Evolutionary conservation across 2,113 vertebrate species (phyloP), one percentile per base, ranked within the genome.

Genomic region (Barnardius zonarius): DNA sequence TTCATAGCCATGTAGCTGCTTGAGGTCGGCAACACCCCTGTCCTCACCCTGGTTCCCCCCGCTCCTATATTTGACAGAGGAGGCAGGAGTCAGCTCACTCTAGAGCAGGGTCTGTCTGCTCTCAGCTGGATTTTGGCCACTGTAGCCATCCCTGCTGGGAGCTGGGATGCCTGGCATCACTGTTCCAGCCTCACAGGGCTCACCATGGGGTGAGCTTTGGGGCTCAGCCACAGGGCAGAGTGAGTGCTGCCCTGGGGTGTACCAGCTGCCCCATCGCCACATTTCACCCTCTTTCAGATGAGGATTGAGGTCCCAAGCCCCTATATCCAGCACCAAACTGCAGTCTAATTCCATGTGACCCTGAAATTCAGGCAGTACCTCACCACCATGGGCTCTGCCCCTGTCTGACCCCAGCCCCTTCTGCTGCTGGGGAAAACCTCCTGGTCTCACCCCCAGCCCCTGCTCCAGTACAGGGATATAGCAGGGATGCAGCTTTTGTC

Each of bases 1-100:
- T 55, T 35, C 0, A 1, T 6, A 24, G 30, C 11, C 37, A 17
- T 2, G 2, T 20, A 33, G 31, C 16, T 3, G 14, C 30, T 0
- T 2, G 5, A n/a, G 77, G 39, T 41, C 59, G 35, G 79, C 43
- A 11, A 44, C 69, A 48, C 23, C 68, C 25, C 11, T 37, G 18
- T 17, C 63, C 35, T 22, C 10, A 23, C 31, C 4, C 17, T 1
- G 1, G 2, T 17, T 31, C 28, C 27, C 41, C 30, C 62, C 23
- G 27, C 27, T 59, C 39, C 57, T 13, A 10, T 18, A 28, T 20
- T 17, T 22, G 23, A 6, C 2, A 1, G 7, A 4, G 10, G 9
- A 25, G 46, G 33, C 18, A 39, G 33, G 61, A 62, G 2, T 35
- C 69, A 44, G 69, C 61, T 83, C 43, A 7, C 31, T 39, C 39